Base-by-base conservation (phyloP, 2,113 vertebrate genomes). In the Amblyornis subalaris region DNA sequence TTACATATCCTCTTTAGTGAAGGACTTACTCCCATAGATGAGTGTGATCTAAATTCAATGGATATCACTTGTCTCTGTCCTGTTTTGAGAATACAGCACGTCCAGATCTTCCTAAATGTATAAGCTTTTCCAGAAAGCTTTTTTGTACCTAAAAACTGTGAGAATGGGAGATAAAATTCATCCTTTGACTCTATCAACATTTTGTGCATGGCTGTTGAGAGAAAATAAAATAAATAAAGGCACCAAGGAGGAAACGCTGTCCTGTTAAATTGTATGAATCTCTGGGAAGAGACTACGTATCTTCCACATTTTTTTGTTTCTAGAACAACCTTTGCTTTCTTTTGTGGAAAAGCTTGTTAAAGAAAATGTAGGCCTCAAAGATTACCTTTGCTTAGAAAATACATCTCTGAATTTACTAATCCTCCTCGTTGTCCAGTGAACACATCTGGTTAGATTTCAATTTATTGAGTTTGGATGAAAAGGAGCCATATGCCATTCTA, bases 201-300 rank as follows among this genome's bases (percentile, higher is more conserved):
- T 77, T 87, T 89, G 20, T 89, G 50, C 18, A 6, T 79, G 42
- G 26, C n/a, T 79, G 24, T 70, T 69, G 47, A 85, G 21, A 83
- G 85, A 85, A 91, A 82, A 70, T 62, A 90, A 93, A 90, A 86
- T 60, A 91, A 81, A 84, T 74, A 54, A 84, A 70, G 69, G 24
- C 66, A 82, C 29, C 51, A 54, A 47, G 29, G 53, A 86, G 53
- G 47, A 77, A 83, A 55, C 2, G 1, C 12, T 61, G 16, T 81
- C 18, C 50, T 72, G 10, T 51, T 86, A 80, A 77, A 22, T 31
- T 89, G 25, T 72, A 48, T 72, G 33, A 16, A 22, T 88, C 24
- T 70, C 67, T 86, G 36, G 44, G 53, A 81, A 65, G 36, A 72
- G 54, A 58, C 20, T 74, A 58, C 7, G 0, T 72, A 42, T 38